These are phyloP conservation scores for Anniella stebbinsi DNA, from an alignment of 2,797 vertebrate species.

Conservation along the genomic window DNA sequence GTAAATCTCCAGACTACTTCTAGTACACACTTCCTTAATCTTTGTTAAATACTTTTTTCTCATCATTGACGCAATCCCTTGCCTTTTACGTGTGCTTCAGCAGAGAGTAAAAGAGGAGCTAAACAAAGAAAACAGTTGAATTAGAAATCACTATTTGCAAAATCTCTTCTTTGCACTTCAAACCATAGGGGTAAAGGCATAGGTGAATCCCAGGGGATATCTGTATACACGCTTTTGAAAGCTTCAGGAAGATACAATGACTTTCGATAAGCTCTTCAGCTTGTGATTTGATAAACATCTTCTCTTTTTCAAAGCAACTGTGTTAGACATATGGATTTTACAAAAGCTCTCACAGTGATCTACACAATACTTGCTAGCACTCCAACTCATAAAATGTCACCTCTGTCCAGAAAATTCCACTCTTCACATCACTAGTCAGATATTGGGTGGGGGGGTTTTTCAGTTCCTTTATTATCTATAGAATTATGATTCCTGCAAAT, in stretches of 20 bases:
- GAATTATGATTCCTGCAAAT: slow-evolving; percentile 2
- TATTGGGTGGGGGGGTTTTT: not conserved
- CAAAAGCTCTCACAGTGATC: slow-evolving; percentile 22
- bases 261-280: slow-evolving; percentile 37
- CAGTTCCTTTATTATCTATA: slow-evolving; percentile 6
- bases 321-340: slow-evolving; percentile 31
- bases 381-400: slow-evolving; percentile 40
- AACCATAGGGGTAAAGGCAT: not conserved
- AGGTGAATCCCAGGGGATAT: slow-evolving; percentile 27
- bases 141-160: slow-evolving; percentile 2
- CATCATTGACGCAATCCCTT: not conserved
- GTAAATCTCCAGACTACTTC: not conserved
- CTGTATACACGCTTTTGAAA: slow-evolving; percentile 22
- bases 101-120: not conserved
- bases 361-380: slow-evolving; percentile 32
- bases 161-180: not conserved
- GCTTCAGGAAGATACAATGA: slow-evolving; percentile 34
- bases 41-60: not conserved
- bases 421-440: slow-evolving; percentile 27
- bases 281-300: slow-evolving; percentile 38
- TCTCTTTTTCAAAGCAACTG: slow-evolving; percentile 41
- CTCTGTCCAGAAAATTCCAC: slow-evolving; percentile 35
- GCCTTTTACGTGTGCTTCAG: not conserved
- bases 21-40: not conserved
- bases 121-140: not conserved